Base-by-base conservation (phyloP, 53 echinoderm and acorn worm species). In the Mesocentrotus franciscanus region DNA sequence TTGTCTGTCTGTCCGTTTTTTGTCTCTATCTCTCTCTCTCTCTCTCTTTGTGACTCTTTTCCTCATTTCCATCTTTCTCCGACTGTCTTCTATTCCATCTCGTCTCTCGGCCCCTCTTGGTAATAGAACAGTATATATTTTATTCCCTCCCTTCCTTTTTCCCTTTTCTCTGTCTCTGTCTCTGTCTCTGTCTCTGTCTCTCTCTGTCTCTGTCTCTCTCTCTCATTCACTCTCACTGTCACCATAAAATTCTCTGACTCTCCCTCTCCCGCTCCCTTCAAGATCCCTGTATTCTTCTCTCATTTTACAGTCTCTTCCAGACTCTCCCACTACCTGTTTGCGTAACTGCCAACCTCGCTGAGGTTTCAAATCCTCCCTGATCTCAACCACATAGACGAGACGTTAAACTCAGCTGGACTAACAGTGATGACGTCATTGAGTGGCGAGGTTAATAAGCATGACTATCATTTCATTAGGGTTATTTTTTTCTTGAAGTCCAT, bases 341-440 rank as follows among this genome's bases (percentile, higher is more conserved):
- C 81, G 18, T 18, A 81, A 81, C 18, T 42, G 39, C 11, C 81
- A 18, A 17, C 20, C 81, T 39, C 42, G 42, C 81, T 42, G 33
- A 81, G 42, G 81, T 36, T 81, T 22, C 33, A 17, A 20, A 90
- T 32, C 60, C n/a, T 90, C 27, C 60, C 90, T n/a, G 15, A 60
- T 90, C 90, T 90, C 14, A 90, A 92, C 61, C 92, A 92, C 92
- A 92, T 35, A 39, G 35, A 61, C 15, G 24, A 70, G 64, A 92
- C 92, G 68, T 61, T 17, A 90, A 33, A 24, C 92, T 66, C 92
- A 92, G 93, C 93, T 93, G 93, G 76, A 93, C 93, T 78, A 93
- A 93, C 76, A 93, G 15, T 49, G 56, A 76, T 93, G 93, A 93
- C 93, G 93, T 93, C 93, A 93, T 93, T 8, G 71, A 92, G 64